Evolutionary conservation across 2,888 invertebrate species (phyloP), one percentile per base, ranked within the genome.

Genomic region (Zeuzera pyrina): DNA sequence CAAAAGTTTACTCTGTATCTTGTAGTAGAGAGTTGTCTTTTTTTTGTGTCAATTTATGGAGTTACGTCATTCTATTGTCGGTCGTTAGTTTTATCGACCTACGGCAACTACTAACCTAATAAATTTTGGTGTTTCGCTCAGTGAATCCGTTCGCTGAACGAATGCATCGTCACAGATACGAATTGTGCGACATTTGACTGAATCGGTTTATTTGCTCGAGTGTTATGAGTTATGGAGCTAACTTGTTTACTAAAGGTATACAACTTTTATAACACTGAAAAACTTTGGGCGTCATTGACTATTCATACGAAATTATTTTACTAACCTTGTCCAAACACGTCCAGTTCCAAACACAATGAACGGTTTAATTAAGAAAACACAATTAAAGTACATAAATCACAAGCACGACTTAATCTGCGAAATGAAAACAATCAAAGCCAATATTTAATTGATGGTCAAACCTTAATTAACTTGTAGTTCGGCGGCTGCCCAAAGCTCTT

Each of bases 51-150:
- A 43, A 66, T 66, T 64, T 57, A 53, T 56, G 51, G 65, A 76
- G 64, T 67, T 78, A 77, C 69, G 70, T 45, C 71, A 43, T 79
- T 79, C 54, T 60, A 56, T 48, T 52, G 54, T 57, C 50, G 60
- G 50, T 49, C 42, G 50, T 54, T 64, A 72, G 70, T 78, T 81
- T 81, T 83, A 83, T 83, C 83, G 83, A 83, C 81, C 83, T 79
- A 76, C 68, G 70, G 79, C 71, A 69, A 81, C 83, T 83, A 81
- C 79, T 83, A 83, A 83, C 81, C 83, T 60, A 83, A 83, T 83
- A 83, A 83, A 83, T 83, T 83, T 81, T 58, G 78, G 81, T 78
- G 81, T 79, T 81, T 81, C 81, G 76, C 70, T 77, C 74, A 78
- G 68, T 76, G 79, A 72, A 76, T 78, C 76, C 74, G 67, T 67